These are phyloP conservation scores for Standfussiana lucernea DNA, from an alignment of 2,888 invertebrate genomes.

Conservation along the genomic window DNA sequence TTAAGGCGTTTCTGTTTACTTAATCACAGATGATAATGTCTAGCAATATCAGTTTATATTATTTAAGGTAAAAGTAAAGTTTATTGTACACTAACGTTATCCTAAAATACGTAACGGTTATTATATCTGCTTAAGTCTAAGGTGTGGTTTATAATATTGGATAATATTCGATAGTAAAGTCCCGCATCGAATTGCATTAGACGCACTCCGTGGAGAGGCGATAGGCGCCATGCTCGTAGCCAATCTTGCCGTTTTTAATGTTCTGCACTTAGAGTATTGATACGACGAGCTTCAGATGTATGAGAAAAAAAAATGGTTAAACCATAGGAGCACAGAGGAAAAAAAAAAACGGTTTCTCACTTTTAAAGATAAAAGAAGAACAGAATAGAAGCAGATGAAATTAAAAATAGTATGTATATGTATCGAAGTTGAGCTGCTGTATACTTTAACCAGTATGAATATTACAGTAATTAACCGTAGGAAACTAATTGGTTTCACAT, in stretches of 20 bases:
- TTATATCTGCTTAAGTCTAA: constrained; percentile 68
- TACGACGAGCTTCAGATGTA: constrained; percentile 16
- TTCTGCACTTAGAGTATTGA: constrained; percentile 43
- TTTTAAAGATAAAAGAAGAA: background rate
- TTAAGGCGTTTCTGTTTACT: background rate
- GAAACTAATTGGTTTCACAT: constrained; percentile 33
- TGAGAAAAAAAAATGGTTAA: background rate
- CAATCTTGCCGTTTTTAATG: constrained; percentile 65
- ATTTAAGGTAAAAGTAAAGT: constrained; percentile 51
- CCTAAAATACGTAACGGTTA: constrained; percentile 64
- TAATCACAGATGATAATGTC: constrained; percentile 29
- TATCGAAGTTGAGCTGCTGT: background rate
- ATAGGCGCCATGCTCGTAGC: constrained; percentile 72
- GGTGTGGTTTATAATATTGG: constrained; percentile 76
- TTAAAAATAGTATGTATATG: background rate
- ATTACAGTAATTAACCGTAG: constrained; percentile 11
- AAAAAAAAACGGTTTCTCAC: background rate
- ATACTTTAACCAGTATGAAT: background rate
- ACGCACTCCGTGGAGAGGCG: constrained; percentile 69
- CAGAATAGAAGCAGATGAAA: background rate
- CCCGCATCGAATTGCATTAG: constrained; percentile 83
- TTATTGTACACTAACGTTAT: constrained; percentile 64
- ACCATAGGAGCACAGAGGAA: background rate
- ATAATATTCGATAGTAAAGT: constrained; percentile 81
- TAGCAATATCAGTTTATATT: constrained; percentile 52